These are phyloP conservation scores for Tethea ocularis DNA, from an alignment of 2,888 invertebrate species.

Conservation along the genomic window DNA sequence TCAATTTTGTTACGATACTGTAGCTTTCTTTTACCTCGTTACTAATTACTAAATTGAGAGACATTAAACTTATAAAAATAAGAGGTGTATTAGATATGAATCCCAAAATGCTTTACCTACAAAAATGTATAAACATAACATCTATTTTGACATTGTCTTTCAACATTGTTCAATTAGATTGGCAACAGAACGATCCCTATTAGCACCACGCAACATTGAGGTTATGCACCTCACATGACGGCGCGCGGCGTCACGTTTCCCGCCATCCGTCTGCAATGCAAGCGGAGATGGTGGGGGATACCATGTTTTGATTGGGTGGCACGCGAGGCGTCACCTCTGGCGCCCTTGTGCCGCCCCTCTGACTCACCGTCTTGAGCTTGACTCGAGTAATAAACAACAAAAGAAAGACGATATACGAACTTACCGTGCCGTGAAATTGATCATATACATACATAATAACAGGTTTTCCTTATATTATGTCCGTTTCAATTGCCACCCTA, in stretches of 20 bases:
- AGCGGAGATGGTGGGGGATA: background rate
- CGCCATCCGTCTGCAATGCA: background rate
- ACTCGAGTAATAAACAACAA: slow-evolving; percentile 36
- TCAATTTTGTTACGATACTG: background rate
- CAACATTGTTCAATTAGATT: background rate
- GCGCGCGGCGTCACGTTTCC: background rate
- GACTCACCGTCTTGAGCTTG: slow-evolving; percentile 5
- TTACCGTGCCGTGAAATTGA: slow-evolving; percentile 42
- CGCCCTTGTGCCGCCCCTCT: slow-evolving; percentile 7
- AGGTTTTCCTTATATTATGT: slow-evolving; percentile 20
- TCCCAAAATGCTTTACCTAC: background rate
- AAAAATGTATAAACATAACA: background rate
- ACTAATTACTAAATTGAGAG: too few species aligned
- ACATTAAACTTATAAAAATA: too few species aligned
- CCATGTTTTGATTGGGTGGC: background rate
- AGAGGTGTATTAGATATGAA: background rate
- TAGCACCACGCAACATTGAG: background rate
- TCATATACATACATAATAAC: slow-evolving; percentile 48
- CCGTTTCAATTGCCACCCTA: slow-evolving; percentile 1
- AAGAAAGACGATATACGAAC: slow-evolving; percentile 35
- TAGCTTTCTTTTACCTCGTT: background rate
- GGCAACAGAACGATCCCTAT: background rate
- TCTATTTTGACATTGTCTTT: background rate
- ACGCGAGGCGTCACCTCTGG: background rate
- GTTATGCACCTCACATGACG: background rate